Conservation (phyloP, 2,888 invertebrate species). For the Ectropis crepuscularia region DNA sequence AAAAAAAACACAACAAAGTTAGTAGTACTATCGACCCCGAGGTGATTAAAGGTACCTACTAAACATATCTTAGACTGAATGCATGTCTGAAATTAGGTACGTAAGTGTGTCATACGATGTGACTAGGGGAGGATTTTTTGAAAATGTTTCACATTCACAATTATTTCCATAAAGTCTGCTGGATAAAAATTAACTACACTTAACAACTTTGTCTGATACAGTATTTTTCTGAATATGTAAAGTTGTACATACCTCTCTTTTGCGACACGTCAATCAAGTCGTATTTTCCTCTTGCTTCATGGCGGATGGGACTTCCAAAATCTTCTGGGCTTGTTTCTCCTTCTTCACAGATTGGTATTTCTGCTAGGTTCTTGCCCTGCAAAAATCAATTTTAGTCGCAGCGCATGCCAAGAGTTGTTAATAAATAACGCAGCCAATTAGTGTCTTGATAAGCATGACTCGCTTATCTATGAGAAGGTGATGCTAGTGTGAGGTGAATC, state of each 20-base stretch:
- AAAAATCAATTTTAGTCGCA: conserved; percentile 47
- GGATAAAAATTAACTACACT: too few species aligned
- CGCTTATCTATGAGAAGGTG: conserved; percentile 10
- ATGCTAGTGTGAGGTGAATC: conserved; percentile 17
- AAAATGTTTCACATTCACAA: too few species aligned
- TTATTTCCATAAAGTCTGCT: too few species aligned
- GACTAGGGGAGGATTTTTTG: too few species aligned
- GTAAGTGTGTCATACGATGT: too few species aligned
- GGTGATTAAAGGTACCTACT: too few species aligned
- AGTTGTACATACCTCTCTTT: conserved; percentile 78
- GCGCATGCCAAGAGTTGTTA: conserved; percentile 37
- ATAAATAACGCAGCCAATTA: conserved; percentile 31
- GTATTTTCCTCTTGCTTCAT: conserved; percentile 72
- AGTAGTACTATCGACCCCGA: neutral
- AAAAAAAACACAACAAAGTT: conserved; percentile 38
- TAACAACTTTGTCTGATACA: too few species aligned
- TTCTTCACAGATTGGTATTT: conserved; percentile 87
- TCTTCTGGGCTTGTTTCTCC: conserved; percentile 86
- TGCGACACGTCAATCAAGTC: conserved; percentile 85
- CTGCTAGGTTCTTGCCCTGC: conserved; percentile 84
- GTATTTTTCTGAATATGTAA: neutral
- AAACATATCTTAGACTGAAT: too few species aligned
- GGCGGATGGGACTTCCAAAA: conserved; percentile 81
- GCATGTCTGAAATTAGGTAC: too few species aligned
- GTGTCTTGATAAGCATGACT: conserved; percentile 19